Evolutionary conservation across 2,797 vertebrate species (phyloP).

Genomic region (Heliangelus exortis): DNA sequence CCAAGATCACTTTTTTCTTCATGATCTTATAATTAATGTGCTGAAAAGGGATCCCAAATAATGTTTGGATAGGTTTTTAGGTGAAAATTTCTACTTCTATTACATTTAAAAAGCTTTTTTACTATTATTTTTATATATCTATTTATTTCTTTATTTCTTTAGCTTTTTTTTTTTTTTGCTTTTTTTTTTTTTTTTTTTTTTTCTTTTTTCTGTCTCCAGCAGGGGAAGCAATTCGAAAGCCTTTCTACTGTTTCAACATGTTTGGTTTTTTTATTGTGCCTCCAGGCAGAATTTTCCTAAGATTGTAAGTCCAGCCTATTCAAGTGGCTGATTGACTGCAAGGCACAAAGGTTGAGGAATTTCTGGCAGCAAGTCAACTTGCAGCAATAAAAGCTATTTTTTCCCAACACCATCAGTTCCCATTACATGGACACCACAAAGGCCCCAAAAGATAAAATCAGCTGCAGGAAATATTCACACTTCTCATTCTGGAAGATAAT

Average conservation of each 20-base stretch:
- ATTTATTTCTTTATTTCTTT: neutral
- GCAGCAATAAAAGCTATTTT: conserved; percentile 17
- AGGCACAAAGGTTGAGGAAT: neutral
- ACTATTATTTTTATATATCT: neutral
- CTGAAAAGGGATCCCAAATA: neutral
- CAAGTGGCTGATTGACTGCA: conserved; percentile 33
- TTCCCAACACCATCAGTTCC: neutral
- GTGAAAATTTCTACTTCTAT: neutral
- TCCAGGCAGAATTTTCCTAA: conserved; percentile 43
- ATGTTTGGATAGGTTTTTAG: neutral
- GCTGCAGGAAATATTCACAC: neutral
- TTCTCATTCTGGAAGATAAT: conserved; percentile 5
- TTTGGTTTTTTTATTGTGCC: neutral
- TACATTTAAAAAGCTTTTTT: neutral
- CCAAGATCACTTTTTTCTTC: neutral
- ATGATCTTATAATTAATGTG: neutral
- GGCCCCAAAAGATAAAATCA: conserved; percentile 21
- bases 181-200: neutral
- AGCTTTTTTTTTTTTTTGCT: neutral
- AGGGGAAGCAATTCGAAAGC: neutral
- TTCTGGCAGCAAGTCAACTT: conserved; percentile 21
- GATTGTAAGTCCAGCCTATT: conserved; percentile 15
- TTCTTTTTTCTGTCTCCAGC: neutral
- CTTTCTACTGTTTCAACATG: neutral
- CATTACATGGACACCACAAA: neutral